Conservation (phyloP, 2,888 invertebrate genomes). For the Ellobium chinense region DNA sequence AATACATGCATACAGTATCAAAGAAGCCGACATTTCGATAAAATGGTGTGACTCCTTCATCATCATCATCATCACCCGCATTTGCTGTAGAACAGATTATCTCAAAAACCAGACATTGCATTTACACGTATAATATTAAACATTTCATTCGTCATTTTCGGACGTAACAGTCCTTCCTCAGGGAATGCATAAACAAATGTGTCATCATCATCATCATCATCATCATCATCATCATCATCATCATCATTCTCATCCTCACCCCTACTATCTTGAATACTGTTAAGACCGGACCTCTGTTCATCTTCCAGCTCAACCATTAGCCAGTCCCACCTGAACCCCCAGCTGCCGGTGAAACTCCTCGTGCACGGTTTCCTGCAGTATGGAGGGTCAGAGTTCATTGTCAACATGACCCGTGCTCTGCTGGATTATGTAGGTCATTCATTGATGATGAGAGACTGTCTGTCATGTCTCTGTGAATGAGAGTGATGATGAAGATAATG, state of each 20-base stretch:
- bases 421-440: conserved; percentile 63
- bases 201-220: not conserved
- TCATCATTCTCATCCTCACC: no score
- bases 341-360: conserved; percentile 60
- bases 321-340: conserved; percentile 53
- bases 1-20: no score
- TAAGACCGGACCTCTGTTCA: not conserved
- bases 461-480: no score
- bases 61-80: no score
- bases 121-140: no score
- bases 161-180: not conserved
- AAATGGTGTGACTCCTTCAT: no score
- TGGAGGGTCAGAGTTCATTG: conserved; percentile 59
- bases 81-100: no score
- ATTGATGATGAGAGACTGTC: no score
- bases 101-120: no score
- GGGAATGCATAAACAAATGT: not conserved
- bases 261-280: not conserved
- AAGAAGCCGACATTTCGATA: no score
- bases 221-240: not conserved
- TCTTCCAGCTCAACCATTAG: conserved; percentile 29
- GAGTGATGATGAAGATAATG: no score
- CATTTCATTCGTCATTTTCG: no score
- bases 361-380: conserved; percentile 70
- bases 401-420: conserved; percentile 59